These are phyloP conservation scores for Menura novaehollandiae DNA, from an alignment of 2,113 vertebrate species.

Conservation along the genomic window DNA sequence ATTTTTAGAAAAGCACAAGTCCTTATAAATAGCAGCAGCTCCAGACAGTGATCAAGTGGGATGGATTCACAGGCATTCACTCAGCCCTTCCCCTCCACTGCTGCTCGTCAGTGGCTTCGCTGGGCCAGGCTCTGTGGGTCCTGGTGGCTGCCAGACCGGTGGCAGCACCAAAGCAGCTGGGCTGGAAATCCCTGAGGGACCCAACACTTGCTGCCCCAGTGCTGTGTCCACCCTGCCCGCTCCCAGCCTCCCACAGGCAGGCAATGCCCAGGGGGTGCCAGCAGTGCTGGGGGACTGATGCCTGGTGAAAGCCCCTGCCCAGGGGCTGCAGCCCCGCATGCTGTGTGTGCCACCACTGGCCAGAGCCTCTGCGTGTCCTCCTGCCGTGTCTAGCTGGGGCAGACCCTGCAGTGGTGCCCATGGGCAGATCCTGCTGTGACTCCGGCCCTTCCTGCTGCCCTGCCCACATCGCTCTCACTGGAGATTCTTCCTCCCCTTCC, in stretches of 20 bases:
- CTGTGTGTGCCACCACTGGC: neutral
- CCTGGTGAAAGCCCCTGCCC: neutral
- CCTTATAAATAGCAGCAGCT: conserved; percentile 45
- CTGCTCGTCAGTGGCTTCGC: neutral
- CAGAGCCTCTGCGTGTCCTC: neutral
- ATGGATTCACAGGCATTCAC: neutral
- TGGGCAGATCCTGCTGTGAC: neutral
- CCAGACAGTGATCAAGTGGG: neutral
- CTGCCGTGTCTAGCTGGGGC: accelerated
- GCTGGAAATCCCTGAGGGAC: neutral
- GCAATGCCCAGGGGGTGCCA: neutral
- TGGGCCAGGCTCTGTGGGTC: accelerated
- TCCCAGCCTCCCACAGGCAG: neutral
- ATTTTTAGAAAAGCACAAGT: conserved; percentile 9
- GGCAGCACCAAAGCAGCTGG: neutral
- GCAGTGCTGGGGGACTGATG: accelerated
- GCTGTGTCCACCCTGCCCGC: accelerated
- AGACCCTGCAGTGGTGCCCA: neutral
- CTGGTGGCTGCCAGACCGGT: neutral
- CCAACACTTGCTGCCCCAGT: accelerated
- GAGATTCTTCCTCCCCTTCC: neutral
- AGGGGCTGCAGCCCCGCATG: neutral
- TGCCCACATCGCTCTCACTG: neutral
- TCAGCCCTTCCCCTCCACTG: neutral
- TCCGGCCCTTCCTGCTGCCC: neutral